These are phyloP conservation scores for Parasteatoda tepidariorum DNA, from an alignment of 1,140 invertebrate species.

Conservation along the genomic window DNA sequence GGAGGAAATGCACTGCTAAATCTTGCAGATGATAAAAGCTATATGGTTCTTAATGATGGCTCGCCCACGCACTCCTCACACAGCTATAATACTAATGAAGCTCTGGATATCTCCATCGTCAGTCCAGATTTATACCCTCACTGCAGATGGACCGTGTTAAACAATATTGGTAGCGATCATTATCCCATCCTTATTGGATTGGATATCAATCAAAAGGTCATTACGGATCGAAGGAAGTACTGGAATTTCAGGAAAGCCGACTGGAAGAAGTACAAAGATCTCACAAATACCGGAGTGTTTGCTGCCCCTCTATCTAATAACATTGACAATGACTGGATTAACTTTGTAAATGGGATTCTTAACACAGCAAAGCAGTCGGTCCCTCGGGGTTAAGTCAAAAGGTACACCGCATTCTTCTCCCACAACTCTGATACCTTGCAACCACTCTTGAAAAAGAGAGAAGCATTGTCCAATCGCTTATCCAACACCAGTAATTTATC, in stretches of 20 bases:
- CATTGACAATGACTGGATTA: neutral
- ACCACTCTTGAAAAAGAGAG: conserved; percentile 9
- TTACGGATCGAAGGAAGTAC: neutral
- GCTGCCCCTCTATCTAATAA: neutral
- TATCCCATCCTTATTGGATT: conserved; percentile 19
- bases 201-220: neutral
- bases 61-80: neutral
- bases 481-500: no score
- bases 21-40: no score
- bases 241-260: conserved; percentile 21
- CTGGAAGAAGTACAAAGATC: neutral
- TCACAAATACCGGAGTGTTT: neutral
- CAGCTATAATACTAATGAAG: neutral
- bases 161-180: conserved; percentile 24
- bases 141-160: neutral
- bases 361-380: neutral
- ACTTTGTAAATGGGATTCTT: neutral
- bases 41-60: conserved; percentile 1
- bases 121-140: conserved; percentile 11
- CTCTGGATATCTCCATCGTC: conserved; percentile 9
- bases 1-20: no score
- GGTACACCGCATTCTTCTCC: neutral
- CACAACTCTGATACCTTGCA: neutral
- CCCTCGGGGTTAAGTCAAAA: conserved; percentile 8
- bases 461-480: neutral